Conservation (phyloP, 2,888 invertebrate genomes). For the Drosophila flavopinicola region DNA sequence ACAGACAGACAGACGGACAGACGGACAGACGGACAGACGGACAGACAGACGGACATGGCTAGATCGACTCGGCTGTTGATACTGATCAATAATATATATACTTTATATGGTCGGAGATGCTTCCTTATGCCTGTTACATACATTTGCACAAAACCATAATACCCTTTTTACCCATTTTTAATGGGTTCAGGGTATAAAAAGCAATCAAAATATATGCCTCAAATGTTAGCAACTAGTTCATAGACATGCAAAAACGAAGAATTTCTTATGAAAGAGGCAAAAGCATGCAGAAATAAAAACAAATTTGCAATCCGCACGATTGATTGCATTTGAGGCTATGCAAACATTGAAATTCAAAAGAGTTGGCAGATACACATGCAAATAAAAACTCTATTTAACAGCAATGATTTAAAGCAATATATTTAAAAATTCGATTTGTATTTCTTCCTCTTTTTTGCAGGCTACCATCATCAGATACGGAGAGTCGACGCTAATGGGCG, state of each 20-base stretch:
- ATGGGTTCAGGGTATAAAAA: no score
- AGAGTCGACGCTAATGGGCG: slow-evolving; percentile 26
- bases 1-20: no score
- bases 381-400: slow-evolving; percentile 20
- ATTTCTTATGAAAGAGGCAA: not conserved
- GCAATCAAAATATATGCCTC: not conserved
- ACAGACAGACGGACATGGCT: no score
- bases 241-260: not conserved
- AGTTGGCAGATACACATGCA: not conserved
- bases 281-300: no score
- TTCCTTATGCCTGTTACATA: no score
- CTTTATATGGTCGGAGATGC: no score
- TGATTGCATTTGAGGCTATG: slow-evolving; percentile 44
- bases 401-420: slow-evolving; percentile 49
- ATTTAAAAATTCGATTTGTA: slow-evolving; percentile 37
- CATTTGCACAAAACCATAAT: no score
- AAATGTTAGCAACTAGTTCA: not conserved
- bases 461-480: slow-evolving; percentile 9
- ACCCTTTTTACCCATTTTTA: no score
- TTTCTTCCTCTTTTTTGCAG: slow-evolving; percentile 61
- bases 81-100: no score
- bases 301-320: slow-evolving; percentile 23
- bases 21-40: no score
- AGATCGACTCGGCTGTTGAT: no score
- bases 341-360: slow-evolving; percentile 9